Evolutionary conservation across 2,888 invertebrate species (phyloP), one percentile per base, ranked within the genome.

Genomic region (Caenorhabditis zanzibari): DNA sequence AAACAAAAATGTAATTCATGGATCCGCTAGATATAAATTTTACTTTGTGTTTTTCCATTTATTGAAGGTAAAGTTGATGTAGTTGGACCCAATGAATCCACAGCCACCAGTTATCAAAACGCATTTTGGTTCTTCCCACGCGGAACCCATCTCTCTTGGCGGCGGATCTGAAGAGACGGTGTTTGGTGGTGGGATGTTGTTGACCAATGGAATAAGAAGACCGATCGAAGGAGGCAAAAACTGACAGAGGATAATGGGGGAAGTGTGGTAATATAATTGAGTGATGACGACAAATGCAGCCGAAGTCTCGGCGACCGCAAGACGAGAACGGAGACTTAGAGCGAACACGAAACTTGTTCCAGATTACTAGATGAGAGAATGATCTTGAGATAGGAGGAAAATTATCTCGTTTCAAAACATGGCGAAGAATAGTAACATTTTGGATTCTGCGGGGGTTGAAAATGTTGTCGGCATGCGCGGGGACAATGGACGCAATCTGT

Each of bases 81-180:
- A 92, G 81, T 92, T 92, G 41, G 92, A 92, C 44, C 91, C 92
- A 73, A 92, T 92, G 81, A 92, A 92, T 49, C 92, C 92, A 83
- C 91, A 92, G 32, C 92, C 92, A 38, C 92, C 92, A 54, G 92
- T 92, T 64, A 92, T 86, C 77, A 92, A 84, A 82, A 91, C 88
- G 69, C 82, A 85, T 10, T 64, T 83, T 68, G 88, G 88, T 82
- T 88, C 86, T 61, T 85, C 85, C 73, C 73, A 66, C 35, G 54
- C 59, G 64, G 72, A 76, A 77, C 69, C 84, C 84, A 84, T 84
- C 58, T 81, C 63, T 61, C 54, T 68, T 38, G 77, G 68, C 75
- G 74, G 71, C 64, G 63, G 72, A 82, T 71, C 71, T 76, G 77
- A 77, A 77, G 72, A 72, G 59, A 64, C 22, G 75, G 59, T 28